These are phyloP conservation scores for Oscheius myriophilus DNA, from an alignment of 2,888 invertebrate genomes.

Conservation along the genomic window DNA sequence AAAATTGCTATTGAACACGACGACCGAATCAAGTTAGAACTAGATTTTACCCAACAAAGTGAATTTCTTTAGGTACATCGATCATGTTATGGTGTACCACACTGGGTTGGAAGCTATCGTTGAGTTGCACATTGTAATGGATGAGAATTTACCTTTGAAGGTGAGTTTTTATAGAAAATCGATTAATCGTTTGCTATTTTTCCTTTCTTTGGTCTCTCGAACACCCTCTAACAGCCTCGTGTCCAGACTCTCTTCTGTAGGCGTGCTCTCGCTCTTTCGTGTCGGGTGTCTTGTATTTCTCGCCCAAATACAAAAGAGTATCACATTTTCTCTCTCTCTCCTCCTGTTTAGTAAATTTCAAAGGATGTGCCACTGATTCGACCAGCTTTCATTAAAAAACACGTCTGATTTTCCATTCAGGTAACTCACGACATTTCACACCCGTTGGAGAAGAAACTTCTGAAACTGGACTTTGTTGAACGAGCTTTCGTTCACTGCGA, in stretches of 20 bases:
- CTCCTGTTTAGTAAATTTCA: no score
- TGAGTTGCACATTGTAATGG: slow-evolving; percentile 71
- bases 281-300: no score
- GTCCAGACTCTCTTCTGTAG: not conserved
- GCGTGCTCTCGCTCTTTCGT: no score
- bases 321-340: no score
- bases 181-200: not conserved
- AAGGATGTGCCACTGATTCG: no score
- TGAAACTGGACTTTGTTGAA: slow-evolving; percentile 65
- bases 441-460: slow-evolving; percentile 72
- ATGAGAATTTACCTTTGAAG: slow-evolving; percentile 71
- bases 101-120: slow-evolving; percentile 72
- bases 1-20: slow-evolving; percentile 68
- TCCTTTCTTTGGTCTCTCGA: no score
- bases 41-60: not conserved
- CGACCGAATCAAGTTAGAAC: slow-evolving; percentile 56
- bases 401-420: no score
- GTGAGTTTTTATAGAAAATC: slow-evolving; percentile 55
- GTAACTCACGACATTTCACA: slow-evolving; percentile 72
- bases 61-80: slow-evolving; percentile 63
- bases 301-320: no score
- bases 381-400: no score
- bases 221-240: no score
- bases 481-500: slow-evolving; percentile 64
- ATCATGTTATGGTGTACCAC: slow-evolving; percentile 74